Conservation (phyloP, 2,797 vertebrate species). For the Hyperoplus lanceolatus region DNA sequence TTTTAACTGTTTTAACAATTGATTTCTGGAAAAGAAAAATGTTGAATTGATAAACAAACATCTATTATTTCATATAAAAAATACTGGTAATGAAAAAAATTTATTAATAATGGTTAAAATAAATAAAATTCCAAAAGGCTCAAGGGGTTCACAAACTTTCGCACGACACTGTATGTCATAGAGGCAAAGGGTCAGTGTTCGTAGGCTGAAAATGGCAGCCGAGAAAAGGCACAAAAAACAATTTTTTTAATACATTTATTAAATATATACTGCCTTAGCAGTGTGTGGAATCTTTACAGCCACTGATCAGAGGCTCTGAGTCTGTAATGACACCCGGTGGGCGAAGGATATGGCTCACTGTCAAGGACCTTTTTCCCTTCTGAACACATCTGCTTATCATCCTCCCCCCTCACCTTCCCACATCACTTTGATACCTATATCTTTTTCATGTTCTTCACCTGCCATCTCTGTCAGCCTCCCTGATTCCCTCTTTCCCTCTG, state of each 20-base stretch:
- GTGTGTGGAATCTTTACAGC: slow-evolving; percentile 44
- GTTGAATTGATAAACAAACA: too few relatives aligned
- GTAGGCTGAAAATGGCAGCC: background rate
- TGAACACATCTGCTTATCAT: slow-evolving; percentile 24
- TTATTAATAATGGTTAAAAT: too few relatives aligned
- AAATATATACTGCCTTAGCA: background rate
- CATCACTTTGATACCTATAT: slow-evolving; percentile 26
- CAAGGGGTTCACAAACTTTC: too few relatives aligned
- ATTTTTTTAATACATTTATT: slow-evolving; percentile 21
- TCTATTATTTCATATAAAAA: too few relatives aligned
- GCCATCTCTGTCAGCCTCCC: background rate
- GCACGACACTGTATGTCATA: too few relatives aligned
- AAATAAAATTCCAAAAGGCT: too few relatives aligned
- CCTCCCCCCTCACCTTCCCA: slow-evolving; percentile 22
- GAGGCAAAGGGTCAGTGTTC: background rate
- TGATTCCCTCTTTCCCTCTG: background rate
- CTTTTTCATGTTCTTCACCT: slow-evolving; percentile 15
- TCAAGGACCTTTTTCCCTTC: slow-evolving; percentile 19
- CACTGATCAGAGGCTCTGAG: slow-evolving; percentile 32
- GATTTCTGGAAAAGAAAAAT: too few relatives aligned
- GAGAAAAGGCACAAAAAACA: slow-evolving; percentile 16
- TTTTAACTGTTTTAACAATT: too few relatives aligned
- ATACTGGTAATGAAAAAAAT: too few relatives aligned
- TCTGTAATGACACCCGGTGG: slow-evolving; percentile 47
- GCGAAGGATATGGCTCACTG: slow-evolving; percentile 29